Evolutionary conservation across 2,113 vertebrate species (phyloP).

Genomic region (Terrapene triunguis): DNA sequence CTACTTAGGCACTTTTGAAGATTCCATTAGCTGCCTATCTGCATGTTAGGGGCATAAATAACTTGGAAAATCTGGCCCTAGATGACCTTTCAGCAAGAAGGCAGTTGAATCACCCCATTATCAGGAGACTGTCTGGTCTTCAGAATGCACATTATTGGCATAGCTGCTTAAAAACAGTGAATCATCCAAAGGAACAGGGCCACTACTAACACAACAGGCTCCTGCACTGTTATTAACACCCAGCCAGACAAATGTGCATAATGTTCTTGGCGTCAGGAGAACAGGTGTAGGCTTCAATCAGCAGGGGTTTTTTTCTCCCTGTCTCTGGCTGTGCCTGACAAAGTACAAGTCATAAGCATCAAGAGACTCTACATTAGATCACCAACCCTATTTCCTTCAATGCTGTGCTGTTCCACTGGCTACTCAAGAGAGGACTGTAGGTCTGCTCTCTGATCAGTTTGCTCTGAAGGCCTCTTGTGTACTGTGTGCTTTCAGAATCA

Average conservation of each 20-base stretch:
- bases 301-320: background rate
- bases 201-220: background rate
- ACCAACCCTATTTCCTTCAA: background rate
- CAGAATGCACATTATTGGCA: background rate
- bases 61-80: background rate
- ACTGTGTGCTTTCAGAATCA: background rate
- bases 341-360: background rate
- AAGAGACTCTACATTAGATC: background rate
- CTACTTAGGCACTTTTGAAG: background rate
- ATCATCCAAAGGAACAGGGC: background rate
- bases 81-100: background rate
- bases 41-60: background rate
- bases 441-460: background rate
- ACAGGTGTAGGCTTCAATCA: background rate
- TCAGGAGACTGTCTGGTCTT: background rate
- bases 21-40: background rate
- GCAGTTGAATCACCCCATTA: background rate
- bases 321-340: background rate
- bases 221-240: background rate
- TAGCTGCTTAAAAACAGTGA: background rate
- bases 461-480: accelerated
- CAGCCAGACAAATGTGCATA: background rate
- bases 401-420: background rate
- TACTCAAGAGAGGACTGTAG: background rate
- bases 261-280: background rate